These are phyloP conservation scores for Phodopus roborovskii DNA, from an alignment of 2,113 vertebrate species.

Conservation along the genomic window DNA sequence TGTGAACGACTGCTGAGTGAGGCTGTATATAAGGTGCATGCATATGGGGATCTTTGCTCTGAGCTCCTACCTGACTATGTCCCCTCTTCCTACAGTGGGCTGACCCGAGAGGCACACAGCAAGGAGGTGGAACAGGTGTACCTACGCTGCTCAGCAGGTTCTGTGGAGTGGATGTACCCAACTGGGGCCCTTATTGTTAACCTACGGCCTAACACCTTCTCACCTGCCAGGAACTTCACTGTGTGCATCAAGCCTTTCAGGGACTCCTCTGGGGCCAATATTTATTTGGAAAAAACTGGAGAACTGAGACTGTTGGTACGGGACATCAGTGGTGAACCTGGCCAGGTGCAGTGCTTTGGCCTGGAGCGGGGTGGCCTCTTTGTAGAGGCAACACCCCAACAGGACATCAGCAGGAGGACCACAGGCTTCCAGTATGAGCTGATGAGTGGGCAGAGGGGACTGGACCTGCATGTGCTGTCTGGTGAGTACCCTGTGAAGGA, in stretches of 20 bases:
- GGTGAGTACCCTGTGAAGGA: constrained; percentile 87
- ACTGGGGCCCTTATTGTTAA: constrained; percentile 97
- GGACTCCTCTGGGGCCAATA: constrained; percentile 94
- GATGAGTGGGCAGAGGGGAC: constrained; percentile 86
- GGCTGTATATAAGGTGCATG: rapidly evolving
- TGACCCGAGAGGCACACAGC: constrained; percentile 95
- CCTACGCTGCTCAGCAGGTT: constrained; percentile 95
- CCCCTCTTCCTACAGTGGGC: constrained; percentile 87
- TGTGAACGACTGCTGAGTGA: background rate
- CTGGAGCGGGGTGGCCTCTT: constrained; percentile 95
- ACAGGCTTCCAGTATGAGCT: constrained; percentile 97
- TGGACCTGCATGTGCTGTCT: constrained; percentile 86
- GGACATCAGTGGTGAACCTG: constrained; percentile 88
- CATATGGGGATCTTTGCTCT: rapidly evolving
- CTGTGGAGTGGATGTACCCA: constrained; percentile 97
- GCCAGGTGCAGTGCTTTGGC: constrained; percentile 92
- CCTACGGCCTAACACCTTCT: constrained; percentile 93
- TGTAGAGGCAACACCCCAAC: constrained; percentile 94
- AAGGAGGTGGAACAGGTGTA: constrained; percentile 99
- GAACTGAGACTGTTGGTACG: constrained; percentile 92
- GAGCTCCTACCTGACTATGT: background rate
- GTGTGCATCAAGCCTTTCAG: constrained; percentile 95
- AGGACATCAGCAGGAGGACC: constrained; percentile 95
- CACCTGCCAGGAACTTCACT: constrained; percentile 89
- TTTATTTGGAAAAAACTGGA: constrained; percentile 98